Conservation (phyloP, 1,140 invertebrate genomes). For the Conus betulinus region DNA sequence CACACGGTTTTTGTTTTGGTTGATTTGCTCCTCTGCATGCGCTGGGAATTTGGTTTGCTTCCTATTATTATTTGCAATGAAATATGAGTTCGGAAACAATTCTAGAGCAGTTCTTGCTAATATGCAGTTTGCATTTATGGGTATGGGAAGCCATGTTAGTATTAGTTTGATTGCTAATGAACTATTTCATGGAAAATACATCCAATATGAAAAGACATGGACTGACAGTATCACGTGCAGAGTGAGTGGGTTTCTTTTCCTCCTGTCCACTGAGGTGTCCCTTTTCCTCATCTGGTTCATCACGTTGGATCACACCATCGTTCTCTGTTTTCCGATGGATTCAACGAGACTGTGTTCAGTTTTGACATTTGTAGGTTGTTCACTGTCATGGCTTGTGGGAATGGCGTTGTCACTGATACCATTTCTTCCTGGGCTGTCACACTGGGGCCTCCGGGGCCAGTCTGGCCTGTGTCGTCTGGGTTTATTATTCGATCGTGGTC, state of each 20-base stretch:
- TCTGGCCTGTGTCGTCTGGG: too few species aligned
- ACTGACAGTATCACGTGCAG: constrained; percentile 12
- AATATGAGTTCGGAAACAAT: too few species aligned
- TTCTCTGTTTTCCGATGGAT: not conserved
- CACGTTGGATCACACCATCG: constrained; percentile 41
- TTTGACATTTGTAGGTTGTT: not conserved
- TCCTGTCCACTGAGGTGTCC: constrained; percentile 35
- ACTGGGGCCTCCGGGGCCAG: constrained; percentile 50
- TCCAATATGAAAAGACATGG: constrained; percentile 25
- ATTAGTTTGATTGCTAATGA: constrained; percentile 8
- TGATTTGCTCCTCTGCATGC: too few species aligned
- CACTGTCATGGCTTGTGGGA: constrained; percentile 12
- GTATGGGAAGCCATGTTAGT: too few species aligned
- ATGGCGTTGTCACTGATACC: constrained; percentile 17
- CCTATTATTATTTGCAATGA: too few species aligned
- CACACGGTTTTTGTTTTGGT: too few species aligned
- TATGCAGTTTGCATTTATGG: too few species aligned
- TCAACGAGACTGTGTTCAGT: not conserved
- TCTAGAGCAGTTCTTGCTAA: too few species aligned
- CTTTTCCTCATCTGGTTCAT: constrained; percentile 44
- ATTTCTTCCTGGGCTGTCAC: not conserved
- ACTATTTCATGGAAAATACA: constrained; percentile 52
- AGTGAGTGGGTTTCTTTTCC: constrained; percentile 32
- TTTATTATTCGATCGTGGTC: too few species aligned
- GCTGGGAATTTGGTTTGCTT: too few species aligned